These are phyloP conservation scores for Pyrocoelia pectoralis DNA, from an alignment of 2,888 invertebrate species.

Conservation along the genomic window DNA sequence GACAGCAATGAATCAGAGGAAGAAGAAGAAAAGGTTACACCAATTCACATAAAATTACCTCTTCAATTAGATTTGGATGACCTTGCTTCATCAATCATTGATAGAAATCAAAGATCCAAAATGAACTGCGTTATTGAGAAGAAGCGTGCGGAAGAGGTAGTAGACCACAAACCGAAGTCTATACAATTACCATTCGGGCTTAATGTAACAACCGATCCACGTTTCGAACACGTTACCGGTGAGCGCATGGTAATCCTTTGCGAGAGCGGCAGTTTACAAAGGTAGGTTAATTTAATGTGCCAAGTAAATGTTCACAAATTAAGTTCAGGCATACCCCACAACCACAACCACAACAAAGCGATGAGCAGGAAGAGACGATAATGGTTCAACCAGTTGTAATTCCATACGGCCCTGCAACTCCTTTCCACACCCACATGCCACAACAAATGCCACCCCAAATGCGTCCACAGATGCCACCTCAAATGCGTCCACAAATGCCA, in stretches of 20 bases:
- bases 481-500: conserved; percentile 57
- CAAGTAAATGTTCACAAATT: not conserved
- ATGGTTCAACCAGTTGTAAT: conserved; percentile 61
- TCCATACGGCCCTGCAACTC: conserved; percentile 53
- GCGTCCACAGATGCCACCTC: conserved; percentile 57
- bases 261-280: conserved; percentile 79
- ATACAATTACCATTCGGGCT: conserved; percentile 71
- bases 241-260: conserved; percentile 90
- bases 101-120: conserved; percentile 78
- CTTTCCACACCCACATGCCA: conserved; percentile 57
- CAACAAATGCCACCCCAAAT: conserved; percentile 62
- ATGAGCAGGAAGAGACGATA: conserved; percentile 55
- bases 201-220: conserved; percentile 75
- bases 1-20: conserved; percentile 63
- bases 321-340: conserved; percentile 20
- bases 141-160: conserved; percentile 82
- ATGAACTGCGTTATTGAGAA: conserved; percentile 93
- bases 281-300: conserved; percentile 49
- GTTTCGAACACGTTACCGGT: conserved; percentile 77
- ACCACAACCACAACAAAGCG: conserved; percentile 40
- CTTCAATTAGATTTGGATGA: conserved; percentile 85
- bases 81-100: conserved; percentile 76
- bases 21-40: conserved; percentile 64
- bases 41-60: conserved; percentile 76
- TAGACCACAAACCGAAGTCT: conserved; percentile 76